Evolutionary conservation across 2,888 invertebrate species (phyloP).

Genomic region (Ctenicera cuprea): DNA sequence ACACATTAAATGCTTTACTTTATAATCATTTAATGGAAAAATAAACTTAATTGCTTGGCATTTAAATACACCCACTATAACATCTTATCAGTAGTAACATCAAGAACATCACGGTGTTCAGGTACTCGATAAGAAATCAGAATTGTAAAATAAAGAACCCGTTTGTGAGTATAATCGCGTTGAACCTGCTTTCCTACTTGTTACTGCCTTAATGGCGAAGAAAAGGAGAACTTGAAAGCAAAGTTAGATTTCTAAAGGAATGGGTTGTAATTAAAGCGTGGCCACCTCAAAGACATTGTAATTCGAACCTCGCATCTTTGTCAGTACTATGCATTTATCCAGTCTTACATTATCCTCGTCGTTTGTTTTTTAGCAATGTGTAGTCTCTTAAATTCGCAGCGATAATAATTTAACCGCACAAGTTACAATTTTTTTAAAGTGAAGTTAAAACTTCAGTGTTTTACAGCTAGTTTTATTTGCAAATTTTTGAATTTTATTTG

Average conservation of each 20-base stretch:
- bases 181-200: neutral
- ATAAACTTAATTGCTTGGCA: conserved; percentile 52
- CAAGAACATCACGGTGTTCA: conserved; percentile 49
- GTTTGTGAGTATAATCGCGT: conserved; percentile 11
- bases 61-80: conserved; percentile 54
- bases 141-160: conserved; percentile 52
- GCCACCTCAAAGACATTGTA: conserved; percentile 42
- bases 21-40: conserved; percentile 36
- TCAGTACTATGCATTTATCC: conserved; percentile 31
- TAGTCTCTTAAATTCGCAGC: neutral
- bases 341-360: neutral
- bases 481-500: conserved; percentile 10
- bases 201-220: neutral
- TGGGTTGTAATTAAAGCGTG: conserved; percentile 47
- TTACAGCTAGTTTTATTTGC: conserved; percentile 3
- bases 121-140: conserved; percentile 52
- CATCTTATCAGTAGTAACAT: conserved; percentile 51
- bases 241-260: conserved; percentile 26
- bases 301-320: conserved; percentile 42
- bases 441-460: neutral
- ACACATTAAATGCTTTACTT: conserved; percentile 28
- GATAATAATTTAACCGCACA: neutral
- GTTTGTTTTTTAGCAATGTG: neutral
- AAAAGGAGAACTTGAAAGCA: neutral
- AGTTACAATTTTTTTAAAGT: neutral